Percentiles rank a stretch among this genome's conserved stretches.
Conservation (phyloP, 2,888 invertebrate species). For the Stenoptilia bipunctidactyla region DNA sequence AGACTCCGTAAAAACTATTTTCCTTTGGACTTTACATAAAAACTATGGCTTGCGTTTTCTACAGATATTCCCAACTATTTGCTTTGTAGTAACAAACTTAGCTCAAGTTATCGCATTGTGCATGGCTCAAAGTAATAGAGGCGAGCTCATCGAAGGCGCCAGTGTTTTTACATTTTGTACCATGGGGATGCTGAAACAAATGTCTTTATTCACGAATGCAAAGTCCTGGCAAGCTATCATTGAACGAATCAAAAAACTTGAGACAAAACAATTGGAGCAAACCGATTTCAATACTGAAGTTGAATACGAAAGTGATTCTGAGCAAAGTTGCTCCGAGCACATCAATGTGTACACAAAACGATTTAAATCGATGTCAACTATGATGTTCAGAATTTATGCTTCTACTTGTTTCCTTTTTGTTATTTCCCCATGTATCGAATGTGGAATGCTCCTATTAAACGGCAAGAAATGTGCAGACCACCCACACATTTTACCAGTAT, state of each 20-base stretch:
- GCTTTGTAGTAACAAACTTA: conserved; percentile 24
- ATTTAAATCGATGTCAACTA: conserved; percentile 22
- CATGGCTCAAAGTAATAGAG: conserved; percentile 25
- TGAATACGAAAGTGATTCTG: conserved; percentile 21
- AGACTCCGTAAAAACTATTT: no score
- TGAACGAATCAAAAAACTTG: neutral
- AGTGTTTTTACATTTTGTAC: conserved; percentile 39
- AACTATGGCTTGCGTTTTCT: neutral
- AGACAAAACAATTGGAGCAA: conserved; percentile 17
- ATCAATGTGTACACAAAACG: conserved; percentile 28
- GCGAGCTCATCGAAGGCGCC: conserved; percentile 37
- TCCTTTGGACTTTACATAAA: neutral
- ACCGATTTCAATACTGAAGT: conserved; percentile 1
- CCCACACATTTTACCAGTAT: conserved; percentile 43
- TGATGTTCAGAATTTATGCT: conserved; percentile 31
- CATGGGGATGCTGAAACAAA: conserved; percentile 40
- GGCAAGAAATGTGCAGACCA: conserved; percentile 16
- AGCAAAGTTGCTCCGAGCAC: conserved; percentile 11
- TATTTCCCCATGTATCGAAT: conserved; percentile 40
- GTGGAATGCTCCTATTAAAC: conserved; percentile 18
- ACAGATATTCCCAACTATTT: conserved; percentile 19
- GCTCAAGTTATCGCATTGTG: conserved; percentile 29
- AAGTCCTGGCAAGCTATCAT: conserved; percentile 24
- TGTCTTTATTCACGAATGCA: conserved; percentile 24
- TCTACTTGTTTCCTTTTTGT: conserved; percentile 33